phyloP scores from a whole-genome alignment of 1,140 invertebrate species.

The Caenorhabditis latens region DNA sequence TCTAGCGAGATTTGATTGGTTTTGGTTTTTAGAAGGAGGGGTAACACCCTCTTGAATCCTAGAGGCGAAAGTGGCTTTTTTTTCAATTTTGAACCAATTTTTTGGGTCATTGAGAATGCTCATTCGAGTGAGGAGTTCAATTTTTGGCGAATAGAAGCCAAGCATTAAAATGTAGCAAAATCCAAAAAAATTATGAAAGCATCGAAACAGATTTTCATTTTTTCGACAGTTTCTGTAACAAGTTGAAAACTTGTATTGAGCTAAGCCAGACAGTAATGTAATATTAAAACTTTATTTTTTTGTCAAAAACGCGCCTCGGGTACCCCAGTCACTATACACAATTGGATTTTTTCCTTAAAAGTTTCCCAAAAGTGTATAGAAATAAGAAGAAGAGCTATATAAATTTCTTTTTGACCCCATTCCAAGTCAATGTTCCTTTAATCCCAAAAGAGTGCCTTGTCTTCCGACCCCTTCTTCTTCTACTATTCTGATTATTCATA shows the following conservation, averaged over 20 bases:
- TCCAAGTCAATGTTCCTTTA: slow-evolving; percentile 13
- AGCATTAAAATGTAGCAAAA: not conserved
- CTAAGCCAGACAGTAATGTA: too few species aligned
- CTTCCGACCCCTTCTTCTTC: not conserved
- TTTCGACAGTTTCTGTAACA: too few species aligned
- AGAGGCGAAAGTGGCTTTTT: not conserved
- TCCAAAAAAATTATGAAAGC: too few species aligned
- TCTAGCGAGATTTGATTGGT: not conserved
- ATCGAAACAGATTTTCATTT: too few species aligned
- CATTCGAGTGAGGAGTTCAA: not conserved
- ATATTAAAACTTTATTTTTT: too few species aligned
- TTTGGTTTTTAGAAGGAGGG: not conserved
- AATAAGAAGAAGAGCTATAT: not conserved
- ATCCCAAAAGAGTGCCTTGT: slow-evolving; percentile 12
- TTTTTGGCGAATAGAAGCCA: not conserved
- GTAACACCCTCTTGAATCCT: not conserved
- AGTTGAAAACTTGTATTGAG: too few species aligned
- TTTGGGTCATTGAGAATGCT: not conserved
- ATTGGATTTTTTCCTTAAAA: too few species aligned
- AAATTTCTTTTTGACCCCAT: slow-evolving; percentile 25
- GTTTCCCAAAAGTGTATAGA: not conserved
- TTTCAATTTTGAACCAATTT: not conserved
- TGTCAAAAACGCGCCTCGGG: too few species aligned
- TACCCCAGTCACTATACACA: too few species aligned
- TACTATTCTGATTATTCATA: not conserved